Evolutionary conservation across 2,113 vertebrate species (phyloP).

Genomic region (Himantopus leucocephalus): DNA sequence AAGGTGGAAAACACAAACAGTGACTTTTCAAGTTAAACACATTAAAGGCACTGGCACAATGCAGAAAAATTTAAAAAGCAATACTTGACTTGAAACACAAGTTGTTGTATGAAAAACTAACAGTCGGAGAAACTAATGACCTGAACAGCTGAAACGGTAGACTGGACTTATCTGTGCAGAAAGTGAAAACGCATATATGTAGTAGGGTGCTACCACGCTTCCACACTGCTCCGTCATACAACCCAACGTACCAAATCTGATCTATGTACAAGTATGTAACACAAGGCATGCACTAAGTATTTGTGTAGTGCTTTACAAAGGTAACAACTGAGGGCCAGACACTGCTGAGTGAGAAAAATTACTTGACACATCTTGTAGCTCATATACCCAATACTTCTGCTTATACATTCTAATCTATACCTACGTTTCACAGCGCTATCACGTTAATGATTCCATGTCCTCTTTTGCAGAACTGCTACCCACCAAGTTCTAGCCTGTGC

Average conservation of each 20-base stretch:
- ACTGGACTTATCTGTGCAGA: not conserved
- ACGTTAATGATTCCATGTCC: not conserved
- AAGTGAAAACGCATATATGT: not conserved
- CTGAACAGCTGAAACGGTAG: not conserved
- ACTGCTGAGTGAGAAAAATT: not conserved
- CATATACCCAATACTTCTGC: not conserved
- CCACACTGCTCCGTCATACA: not conserved
- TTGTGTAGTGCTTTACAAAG: not conserved
- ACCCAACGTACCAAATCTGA: not conserved
- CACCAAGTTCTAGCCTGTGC: not conserved
- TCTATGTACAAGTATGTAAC: not conserved
- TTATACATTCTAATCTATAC: not conserved
- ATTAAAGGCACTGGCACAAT: not conserved
- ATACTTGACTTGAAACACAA: not conserved
- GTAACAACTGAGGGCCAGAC: not conserved
- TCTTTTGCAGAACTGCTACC: not conserved
- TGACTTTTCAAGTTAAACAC: not conserved
- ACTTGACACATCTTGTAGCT: not conserved
- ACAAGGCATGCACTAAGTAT: fast-evolving
- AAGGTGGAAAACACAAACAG: not conserved
- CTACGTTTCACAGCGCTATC: not conserved
- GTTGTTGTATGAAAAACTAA: not conserved
- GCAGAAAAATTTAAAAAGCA: not conserved
- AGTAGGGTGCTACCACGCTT: not conserved
- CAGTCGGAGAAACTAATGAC: not conserved